phyloP scores from a whole-genome alignment of 2,797 vertebrate species.

The Spizella passerina region DNA sequence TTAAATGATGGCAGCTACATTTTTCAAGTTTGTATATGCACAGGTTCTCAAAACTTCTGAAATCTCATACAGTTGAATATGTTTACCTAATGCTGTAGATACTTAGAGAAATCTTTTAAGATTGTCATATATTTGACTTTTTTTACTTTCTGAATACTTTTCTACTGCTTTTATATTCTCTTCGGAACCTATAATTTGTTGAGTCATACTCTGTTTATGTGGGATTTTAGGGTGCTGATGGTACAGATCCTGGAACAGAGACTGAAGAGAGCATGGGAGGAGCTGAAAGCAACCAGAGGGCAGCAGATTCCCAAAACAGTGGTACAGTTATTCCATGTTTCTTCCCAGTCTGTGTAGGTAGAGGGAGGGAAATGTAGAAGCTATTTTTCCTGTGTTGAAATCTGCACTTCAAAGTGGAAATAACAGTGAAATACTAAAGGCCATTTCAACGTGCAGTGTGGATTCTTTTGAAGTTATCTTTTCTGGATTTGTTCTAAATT shows the following conservation, averaged over 20 bases:
- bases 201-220: not conserved
- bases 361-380: not conserved
- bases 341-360: not conserved
- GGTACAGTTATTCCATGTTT: constrained; percentile 76
- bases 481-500: not conserved
- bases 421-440: not conserved
- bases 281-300: constrained; percentile 89
- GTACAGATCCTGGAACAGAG: constrained; percentile 93
- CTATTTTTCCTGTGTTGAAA: not conserved
- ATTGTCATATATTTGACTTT: not conserved
- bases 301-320: constrained; percentile 90
- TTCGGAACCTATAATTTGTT: not conserved
- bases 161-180: not conserved
- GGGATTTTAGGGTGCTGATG: constrained; percentile 85
- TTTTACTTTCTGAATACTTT: not conserved
- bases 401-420: not conserved
- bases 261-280: constrained; percentile 94
- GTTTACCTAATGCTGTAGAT: not conserved
- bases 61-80: not conserved
- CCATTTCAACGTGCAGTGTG: not conserved
- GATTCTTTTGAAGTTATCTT: not conserved
- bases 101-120: not conserved
- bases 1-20: not conserved
- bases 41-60: not conserved
- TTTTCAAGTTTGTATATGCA: not conserved